Evolutionary conservation across 1,140 invertebrate species (phyloP), one percentile per base, ranked within the genome.

Genomic region (Hetaerina americana): DNA sequence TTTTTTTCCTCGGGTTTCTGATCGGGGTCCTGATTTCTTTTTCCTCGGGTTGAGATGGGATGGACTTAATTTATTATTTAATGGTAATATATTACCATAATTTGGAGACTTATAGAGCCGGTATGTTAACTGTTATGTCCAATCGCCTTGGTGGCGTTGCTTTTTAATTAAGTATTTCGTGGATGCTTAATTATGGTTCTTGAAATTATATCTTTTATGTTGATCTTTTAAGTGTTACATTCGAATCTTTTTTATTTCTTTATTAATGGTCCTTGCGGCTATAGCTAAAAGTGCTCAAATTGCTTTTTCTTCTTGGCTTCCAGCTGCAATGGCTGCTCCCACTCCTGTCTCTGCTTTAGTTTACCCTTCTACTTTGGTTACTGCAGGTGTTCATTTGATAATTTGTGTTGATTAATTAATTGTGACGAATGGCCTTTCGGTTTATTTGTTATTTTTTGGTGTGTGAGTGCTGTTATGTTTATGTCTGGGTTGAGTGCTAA

Each of bases 211-310:
- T 79, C n/a, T 80, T 78, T 78, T 82, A 81, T 81, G 77, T 83
- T 78, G 76, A 81, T 76, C 77, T 82, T 78, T 81, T 82, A 76
- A 77, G 77, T 76, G 80, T 75, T 76, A 76, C 81, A 77, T 77
- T 70, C 76, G 77, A 76, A 74, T 77, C 75, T 73, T 84, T 74
- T 78, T 85, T 81, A 77, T 81, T 8, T 71, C 77, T 72, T 78
- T 86, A 78, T 77, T 87, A 69, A 76, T 85, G 70, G 67, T 82
- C 74, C 77, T 87, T 76, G 84, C 84, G 2, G 79, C 82, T 69
- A 84, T 89, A 81, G 90, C 89, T 75, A 91, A 91, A 81, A 90
- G 87, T 75, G 88, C 88, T 77, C 87, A 90, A 82, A 84, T 90
- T 83, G 87, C 87, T 69, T 91, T 91, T 86, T 87, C 85, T 76